A percentile compares a stretch with the other conserved stretches of the same genome.
phyloP scores from a whole-genome alignment of 1,140 invertebrate genomes.

The Polyergus mexicanus region DNA sequence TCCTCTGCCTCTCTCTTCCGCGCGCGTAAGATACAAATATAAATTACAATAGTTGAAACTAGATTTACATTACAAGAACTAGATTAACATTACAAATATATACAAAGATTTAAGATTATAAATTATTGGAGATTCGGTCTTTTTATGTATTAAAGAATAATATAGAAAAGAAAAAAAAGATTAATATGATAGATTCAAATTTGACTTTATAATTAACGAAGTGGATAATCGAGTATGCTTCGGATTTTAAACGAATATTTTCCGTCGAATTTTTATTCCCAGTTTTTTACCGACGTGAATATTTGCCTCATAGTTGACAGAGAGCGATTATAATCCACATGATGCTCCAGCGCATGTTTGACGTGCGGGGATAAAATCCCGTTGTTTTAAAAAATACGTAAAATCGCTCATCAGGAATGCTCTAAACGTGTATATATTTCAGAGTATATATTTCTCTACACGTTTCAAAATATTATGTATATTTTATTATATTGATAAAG shows the following conservation, averaged over 20 bases:
- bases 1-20: background rate
- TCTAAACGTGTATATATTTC: slow-evolving; percentile 30
- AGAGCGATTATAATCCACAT: slow-evolving; percentile 69
- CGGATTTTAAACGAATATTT: slow-evolving; percentile 40
- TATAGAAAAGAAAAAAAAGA: slow-evolving; percentile 7
- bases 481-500: slow-evolving; percentile 12
- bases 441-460: background rate
- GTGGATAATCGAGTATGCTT: slow-evolving; percentile 31
- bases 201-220: slow-evolving; percentile 48
- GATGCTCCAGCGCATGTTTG: slow-evolving; percentile 64
- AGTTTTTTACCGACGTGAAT: slow-evolving; percentile 62
- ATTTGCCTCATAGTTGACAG: slow-evolving; percentile 69
- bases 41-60: slow-evolving; percentile 36
- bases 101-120: slow-evolving; percentile 4
- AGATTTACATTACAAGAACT: no score
- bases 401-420: slow-evolving; percentile 22
- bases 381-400: slow-evolving; percentile 55
- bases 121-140: background rate
- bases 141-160: slow-evolving; percentile 3
- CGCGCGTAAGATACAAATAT: slow-evolving; percentile 9
- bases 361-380: slow-evolving; percentile 49
- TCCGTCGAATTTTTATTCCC: slow-evolving; percentile 42
- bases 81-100: slow-evolving; percentile 23
- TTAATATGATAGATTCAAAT: slow-evolving; percentile 41
- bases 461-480: slow-evolving; percentile 18